Conservation (phyloP, 2,888 invertebrate genomes). For the Timema podura region DNA sequence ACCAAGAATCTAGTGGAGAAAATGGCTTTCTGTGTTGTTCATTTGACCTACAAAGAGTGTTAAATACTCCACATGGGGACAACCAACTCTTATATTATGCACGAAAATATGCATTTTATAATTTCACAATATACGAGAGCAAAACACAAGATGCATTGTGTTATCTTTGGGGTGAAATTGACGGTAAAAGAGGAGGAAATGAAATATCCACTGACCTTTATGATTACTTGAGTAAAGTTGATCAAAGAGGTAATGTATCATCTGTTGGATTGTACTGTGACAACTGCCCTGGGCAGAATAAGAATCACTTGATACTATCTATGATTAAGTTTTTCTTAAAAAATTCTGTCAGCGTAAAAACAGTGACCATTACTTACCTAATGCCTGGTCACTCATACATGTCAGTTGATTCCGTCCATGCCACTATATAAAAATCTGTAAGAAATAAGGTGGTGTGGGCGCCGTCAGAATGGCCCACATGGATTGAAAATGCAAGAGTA, state of each 20-base stretch:
- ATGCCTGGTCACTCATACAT: not conserved
- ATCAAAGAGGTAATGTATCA: not conserved
- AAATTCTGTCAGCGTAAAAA: not conserved
- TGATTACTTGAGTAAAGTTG: not conserved
- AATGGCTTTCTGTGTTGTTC: conserved; percentile 1
- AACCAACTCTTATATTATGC: conserved; percentile 31
- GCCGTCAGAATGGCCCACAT: not conserved
- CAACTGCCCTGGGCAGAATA: not conserved
- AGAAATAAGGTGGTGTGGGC: not conserved
- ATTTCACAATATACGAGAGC: conserved; percentile 39
- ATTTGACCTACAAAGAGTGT: not conserved
- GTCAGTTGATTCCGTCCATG: not conserved
- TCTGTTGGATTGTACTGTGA: not conserved
- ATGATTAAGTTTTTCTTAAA: not conserved
- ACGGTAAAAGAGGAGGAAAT: conserved; percentile 38
- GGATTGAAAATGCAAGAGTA: no score
- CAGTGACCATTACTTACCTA: conserved; percentile 8
- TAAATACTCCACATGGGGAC: conserved; percentile 8
- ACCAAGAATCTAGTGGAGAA: not conserved
- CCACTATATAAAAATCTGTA: not conserved
- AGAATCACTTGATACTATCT: not conserved
- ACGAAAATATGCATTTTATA: conserved; percentile 39
- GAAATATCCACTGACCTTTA: conserved; percentile 32
- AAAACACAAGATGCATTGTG: conserved; percentile 33
- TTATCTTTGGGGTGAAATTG: conserved; percentile 37